Evolutionary conservation across 2,888 invertebrate genomes (phyloP).

Genomic region (Cyclophora albipunctata): DNA sequence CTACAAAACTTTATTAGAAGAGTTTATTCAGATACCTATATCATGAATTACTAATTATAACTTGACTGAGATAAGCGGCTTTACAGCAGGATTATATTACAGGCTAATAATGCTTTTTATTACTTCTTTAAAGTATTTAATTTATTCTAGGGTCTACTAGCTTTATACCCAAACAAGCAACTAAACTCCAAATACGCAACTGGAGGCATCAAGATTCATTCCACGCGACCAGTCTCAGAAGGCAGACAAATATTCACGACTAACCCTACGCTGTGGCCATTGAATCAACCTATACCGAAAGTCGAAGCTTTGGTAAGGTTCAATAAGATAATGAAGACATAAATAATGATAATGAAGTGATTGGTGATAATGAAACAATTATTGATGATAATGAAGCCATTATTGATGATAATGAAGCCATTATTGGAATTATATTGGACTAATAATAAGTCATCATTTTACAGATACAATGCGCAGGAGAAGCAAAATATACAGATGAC

Average conservation of each 20-base stretch:
- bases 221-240: conserved; percentile 49
- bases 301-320: conserved; percentile 64
- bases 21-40: too few species aligned
- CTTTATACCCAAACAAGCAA: conserved; percentile 27
- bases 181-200: conserved; percentile 23
- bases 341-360: too few species aligned
- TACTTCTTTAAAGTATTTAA: neutral
- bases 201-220: conserved; percentile 25
- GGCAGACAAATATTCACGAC: conserved; percentile 78
- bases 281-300: conserved; percentile 80
- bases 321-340: neutral
- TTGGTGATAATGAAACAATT: too few species aligned
- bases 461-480: conserved; percentile 78
- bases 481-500: conserved; percentile 81
- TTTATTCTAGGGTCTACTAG: conserved; percentile 28
- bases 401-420: neutral
- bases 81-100: too few species aligned
- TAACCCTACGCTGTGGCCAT: conserved; percentile 77
- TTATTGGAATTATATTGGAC: neutral
- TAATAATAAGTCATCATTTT: too few species aligned
- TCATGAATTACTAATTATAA: too few species aligned
- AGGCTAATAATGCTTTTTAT: too few species aligned
- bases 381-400: neutral
- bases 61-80: too few species aligned
- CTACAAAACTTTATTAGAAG: too few species aligned